Evolutionary conservation across 2,797 vertebrate species (phyloP).

Genomic region (Sylvia borin): DNA sequence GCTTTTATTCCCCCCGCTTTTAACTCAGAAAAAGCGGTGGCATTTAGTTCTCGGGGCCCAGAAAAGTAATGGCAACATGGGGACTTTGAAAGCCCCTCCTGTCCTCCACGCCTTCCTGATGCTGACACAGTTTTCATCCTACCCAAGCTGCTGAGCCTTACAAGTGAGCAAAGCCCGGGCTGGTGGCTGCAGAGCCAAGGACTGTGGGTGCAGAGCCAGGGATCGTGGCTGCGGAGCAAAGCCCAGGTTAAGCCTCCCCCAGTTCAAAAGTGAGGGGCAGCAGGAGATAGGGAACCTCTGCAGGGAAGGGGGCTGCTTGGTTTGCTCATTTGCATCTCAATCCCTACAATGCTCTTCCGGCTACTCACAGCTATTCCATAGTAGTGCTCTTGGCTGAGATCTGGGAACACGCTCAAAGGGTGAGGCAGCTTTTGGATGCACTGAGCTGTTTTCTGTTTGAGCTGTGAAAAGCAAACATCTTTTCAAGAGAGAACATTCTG

Average conservation of each 20-base stretch:
- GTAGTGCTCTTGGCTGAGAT: slow-evolving; percentile 71
- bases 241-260: slow-evolving; percentile 3
- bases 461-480: slow-evolving; percentile 73
- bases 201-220: neutral
- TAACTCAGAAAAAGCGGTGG: neutral
- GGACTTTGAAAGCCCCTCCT: neutral
- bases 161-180: neutral
- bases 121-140: neutral
- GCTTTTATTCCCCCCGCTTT: neutral
- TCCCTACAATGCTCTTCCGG: slow-evolving; percentile 72
- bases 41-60: neutral
- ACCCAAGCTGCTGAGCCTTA: neutral
- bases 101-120: neutral
- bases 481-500: slow-evolving; percentile 67
- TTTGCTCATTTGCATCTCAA: slow-evolving; percentile 72
- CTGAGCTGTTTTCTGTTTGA: slow-evolving; percentile 73
- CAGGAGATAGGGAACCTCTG: slow-evolving; percentile 55
- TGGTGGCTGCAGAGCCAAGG: neutral
- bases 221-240: neutral
- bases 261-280: slow-evolving; percentile 54
- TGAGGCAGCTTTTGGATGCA: slow-evolving; percentile 73
- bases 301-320: slow-evolving; percentile 41
- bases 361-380: slow-evolving; percentile 72
- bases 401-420: slow-evolving; percentile 72
- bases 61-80: neutral